Conservation (phyloP, 2,888 invertebrate genomes). For the Drosophila quinaria region DNA sequence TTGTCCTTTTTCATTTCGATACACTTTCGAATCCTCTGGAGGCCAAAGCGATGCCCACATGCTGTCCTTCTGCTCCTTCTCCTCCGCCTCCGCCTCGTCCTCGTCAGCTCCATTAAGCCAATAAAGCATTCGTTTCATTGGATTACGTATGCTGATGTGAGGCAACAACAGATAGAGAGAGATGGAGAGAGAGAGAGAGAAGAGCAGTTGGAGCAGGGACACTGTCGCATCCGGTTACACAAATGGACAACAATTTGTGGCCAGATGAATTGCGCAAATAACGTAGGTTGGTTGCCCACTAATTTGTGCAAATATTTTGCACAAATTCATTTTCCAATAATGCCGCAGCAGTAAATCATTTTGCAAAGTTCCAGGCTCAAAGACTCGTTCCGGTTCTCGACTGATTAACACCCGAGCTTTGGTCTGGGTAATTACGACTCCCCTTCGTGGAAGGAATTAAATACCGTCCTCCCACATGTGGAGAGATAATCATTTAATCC, state of each 20-base stretch:
- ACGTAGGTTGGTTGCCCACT: slow-evolving; percentile 33
- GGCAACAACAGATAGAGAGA: neutral
- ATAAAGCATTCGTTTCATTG: slow-evolving; percentile 82
- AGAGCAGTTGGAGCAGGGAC: slow-evolving; percentile 8
- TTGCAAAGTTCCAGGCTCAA: slow-evolving; percentile 27
- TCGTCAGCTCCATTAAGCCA: slow-evolving; percentile 79
- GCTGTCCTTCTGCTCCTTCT: neutral
- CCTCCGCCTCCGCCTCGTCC: slow-evolving; percentile 30
- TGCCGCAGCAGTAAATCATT: slow-evolving; percentile 53
- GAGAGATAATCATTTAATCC: slow-evolving; percentile 75
- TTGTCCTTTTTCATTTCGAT: slow-evolving; percentile 83
- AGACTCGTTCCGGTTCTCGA: slow-evolving; percentile 21
- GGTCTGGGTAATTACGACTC: slow-evolving; percentile 63
- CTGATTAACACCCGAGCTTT: slow-evolving; percentile 48
- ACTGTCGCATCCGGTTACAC: slow-evolving; percentile 71
- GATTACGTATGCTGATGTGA: slow-evolving; percentile 77
- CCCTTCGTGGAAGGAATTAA: slow-evolving; percentile 42
- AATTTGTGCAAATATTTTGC: slow-evolving; percentile 60
- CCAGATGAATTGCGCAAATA: slow-evolving; percentile 76
- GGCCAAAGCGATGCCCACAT: slow-evolving; percentile 14
- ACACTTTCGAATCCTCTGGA: slow-evolving; percentile 71
- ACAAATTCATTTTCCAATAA: slow-evolving; percentile 38
- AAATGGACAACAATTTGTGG: slow-evolving; percentile 64
- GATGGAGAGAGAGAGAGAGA: neutral
- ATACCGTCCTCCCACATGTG: slow-evolving; percentile 23